Conservation (phyloP, 2,888 invertebrate species). For the Melanargia galathea region DNA sequence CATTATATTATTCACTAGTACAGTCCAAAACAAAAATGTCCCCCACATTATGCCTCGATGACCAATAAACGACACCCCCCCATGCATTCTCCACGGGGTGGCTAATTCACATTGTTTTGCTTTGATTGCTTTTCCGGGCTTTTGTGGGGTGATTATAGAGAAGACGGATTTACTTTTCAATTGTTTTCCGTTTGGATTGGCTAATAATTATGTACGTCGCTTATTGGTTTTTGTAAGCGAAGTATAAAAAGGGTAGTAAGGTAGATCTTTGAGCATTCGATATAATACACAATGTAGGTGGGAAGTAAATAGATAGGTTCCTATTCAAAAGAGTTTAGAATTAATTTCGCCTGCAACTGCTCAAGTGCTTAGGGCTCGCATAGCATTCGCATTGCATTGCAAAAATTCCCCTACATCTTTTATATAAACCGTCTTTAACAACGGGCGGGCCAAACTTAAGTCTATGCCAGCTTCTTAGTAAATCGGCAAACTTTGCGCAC, state of each 20-base stretch:
- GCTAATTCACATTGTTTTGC: neutral
- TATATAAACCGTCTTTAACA: too few relatives aligned
- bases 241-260: neutral
- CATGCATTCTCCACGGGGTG: neutral
- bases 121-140: constrained; percentile 1
- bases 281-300: too few relatives aligned
- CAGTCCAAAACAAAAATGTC: neutral
- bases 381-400: too few relatives aligned
- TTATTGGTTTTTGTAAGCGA: neutral
- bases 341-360: too few relatives aligned
- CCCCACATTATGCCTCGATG: neutral
- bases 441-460: too few relatives aligned
- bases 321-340: too few relatives aligned
- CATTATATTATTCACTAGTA: neutral
- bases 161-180: neutral
- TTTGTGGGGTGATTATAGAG: neutral
- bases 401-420: too few relatives aligned
- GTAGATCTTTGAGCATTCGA: too few relatives aligned
- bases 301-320: too few relatives aligned
- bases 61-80: constrained; percentile 3
- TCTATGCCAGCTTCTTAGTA: too few relatives aligned
- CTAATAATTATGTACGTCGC: neutral
- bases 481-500: too few relatives aligned
- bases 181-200: neutral
- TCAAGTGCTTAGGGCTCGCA: too few relatives aligned